Conservation (phyloP, 1,140 invertebrate genomes). For the Prorops nasuta region DNA sequence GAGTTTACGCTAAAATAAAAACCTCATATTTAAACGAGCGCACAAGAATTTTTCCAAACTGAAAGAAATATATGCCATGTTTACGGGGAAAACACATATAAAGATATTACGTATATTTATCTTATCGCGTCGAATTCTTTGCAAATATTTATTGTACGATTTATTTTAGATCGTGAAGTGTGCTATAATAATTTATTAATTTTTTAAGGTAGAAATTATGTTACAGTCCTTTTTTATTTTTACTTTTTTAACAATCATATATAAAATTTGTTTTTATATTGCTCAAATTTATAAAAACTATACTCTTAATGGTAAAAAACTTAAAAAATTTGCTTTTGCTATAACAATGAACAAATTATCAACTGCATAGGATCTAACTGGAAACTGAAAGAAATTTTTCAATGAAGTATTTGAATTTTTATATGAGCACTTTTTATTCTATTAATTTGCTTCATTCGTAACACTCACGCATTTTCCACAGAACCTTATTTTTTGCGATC, state of each 20-base stretch:
- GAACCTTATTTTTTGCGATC: slow-evolving; percentile 15
- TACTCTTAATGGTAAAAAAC: slow-evolving; percentile 17
- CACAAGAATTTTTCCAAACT: slow-evolving; percentile 20
- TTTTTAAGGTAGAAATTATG: slow-evolving; percentile 18
- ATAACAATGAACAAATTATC: slow-evolving; percentile 10
- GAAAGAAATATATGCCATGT: slow-evolving; percentile 21
- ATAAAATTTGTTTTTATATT: slow-evolving; percentile 3
- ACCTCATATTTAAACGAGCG: slow-evolving; percentile 6
- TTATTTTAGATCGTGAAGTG: slow-evolving; percentile 16
- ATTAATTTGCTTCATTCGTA: too few relatives aligned
- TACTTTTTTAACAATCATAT: neutral
- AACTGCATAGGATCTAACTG: slow-evolving; percentile 11
- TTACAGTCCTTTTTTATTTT: slow-evolving; percentile 7
- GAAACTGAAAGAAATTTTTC: neutral
- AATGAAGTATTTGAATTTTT: neutral
- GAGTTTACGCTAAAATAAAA: slow-evolving; percentile 17
- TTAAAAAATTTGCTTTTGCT: slow-evolving; percentile 11
- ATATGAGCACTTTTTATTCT: too few relatives aligned
- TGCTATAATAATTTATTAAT: slow-evolving; percentile 27
- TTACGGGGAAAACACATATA: slow-evolving; percentile 12
- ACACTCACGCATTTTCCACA: too few relatives aligned
- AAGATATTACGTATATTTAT: slow-evolving; percentile 13
- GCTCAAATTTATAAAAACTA: slow-evolving; percentile 1
- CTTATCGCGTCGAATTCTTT: too few relatives aligned
- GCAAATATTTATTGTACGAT: slow-evolving; percentile 20